These are phyloP conservation scores for Paramormyrops hopkinsi DNA, from an alignment of 2,797 vertebrate species.

Conservation along the genomic window DNA sequence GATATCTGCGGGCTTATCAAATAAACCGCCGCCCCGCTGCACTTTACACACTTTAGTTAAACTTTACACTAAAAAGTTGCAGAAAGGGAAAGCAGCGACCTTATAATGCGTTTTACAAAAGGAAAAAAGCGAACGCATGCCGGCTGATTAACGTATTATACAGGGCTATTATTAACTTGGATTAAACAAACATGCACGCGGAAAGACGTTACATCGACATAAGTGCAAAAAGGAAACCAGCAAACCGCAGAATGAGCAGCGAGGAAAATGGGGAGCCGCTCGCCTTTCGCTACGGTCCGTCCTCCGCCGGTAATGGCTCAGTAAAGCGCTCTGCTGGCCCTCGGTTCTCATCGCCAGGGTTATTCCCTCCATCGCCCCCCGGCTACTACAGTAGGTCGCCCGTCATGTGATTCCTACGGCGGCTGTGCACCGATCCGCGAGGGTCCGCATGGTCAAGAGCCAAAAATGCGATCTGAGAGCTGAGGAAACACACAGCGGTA, in stretches of 20 bases:
- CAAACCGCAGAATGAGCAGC: neutral
- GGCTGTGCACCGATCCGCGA: neutral
- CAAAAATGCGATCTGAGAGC: neutral
- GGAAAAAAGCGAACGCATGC: neutral
- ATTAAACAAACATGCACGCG: neutral
- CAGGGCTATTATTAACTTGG: neutral
- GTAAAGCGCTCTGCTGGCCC: neutral
- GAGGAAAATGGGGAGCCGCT: neutral
- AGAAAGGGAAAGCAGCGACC: neutral
- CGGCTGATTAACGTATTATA: neutral
- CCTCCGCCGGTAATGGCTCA: neutral
- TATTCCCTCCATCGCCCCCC: slow-evolving; percentile 9
- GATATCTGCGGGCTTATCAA: neutral
- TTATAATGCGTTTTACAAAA: neutral
- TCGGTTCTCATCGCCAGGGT: neutral
- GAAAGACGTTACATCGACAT: neutral
- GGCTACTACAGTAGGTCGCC: slow-evolving; percentile 24
- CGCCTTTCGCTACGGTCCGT: neutral
- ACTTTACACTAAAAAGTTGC: neutral
- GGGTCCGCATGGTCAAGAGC: neutral
- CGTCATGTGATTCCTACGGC: slow-evolving; percentile 33
- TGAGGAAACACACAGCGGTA: neutral
- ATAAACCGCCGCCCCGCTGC: neutral
- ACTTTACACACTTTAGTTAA: neutral
- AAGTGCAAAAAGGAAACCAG: neutral